These are phyloP conservation scores for Zele albiditarsus DNA, from an alignment of 2,888 invertebrate genomes.

Conservation along the genomic window DNA sequence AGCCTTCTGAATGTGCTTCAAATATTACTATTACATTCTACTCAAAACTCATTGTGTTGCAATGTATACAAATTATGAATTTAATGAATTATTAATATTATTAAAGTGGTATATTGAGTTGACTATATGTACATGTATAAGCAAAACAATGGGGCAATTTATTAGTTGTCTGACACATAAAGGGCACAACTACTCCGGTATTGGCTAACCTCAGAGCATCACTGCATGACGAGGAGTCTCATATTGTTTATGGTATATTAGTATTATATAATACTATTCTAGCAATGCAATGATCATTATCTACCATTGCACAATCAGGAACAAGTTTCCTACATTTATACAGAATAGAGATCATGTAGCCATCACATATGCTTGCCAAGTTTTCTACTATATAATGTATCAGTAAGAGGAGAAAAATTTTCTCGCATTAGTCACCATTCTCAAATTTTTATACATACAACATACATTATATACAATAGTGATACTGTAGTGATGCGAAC, in stretches of 20 bases:
- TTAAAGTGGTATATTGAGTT: not conserved
- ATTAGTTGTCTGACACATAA: conserved; percentile 35
- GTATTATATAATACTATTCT: not conserved
- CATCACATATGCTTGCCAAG: no score
- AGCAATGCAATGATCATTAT: not conserved
- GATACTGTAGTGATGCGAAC: no score
- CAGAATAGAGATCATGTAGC: no score
- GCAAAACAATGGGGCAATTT: not conserved
- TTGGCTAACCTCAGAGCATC: conserved; percentile 28
- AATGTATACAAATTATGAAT: not conserved
- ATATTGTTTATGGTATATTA: not conserved
- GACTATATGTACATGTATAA: not conserved
- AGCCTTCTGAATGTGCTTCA: no score
- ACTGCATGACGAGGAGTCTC: not conserved
- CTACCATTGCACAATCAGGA: not conserved
- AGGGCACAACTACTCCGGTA: conserved; percentile 32
- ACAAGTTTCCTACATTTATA: not conserved
- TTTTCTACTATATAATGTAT: no score
- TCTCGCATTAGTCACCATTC: no score
- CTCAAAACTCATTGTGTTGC: no score
- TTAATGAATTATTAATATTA: not conserved
- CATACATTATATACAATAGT: not conserved
- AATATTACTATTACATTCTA: no score
- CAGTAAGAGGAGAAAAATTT: no score
- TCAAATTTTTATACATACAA: no score